A percentile compares a stretch with the other conserved stretches of the same genome.
Conservation (phyloP, 2,113 vertebrate genomes). For the Sorex araneus region DNA sequence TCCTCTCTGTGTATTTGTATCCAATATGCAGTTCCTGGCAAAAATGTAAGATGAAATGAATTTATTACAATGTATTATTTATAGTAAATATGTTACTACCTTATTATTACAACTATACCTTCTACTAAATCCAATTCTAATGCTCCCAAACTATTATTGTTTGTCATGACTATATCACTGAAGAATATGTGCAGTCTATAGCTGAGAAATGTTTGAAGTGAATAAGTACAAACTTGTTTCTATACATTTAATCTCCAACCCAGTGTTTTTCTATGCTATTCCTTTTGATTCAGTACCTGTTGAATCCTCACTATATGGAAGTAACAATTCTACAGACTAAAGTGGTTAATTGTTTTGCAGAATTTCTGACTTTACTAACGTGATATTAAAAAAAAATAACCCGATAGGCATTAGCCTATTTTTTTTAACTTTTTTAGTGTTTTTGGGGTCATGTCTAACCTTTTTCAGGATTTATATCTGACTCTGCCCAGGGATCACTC, state of each 20-base stretch:
- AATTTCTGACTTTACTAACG: neutral
- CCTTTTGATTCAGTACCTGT: neutral
- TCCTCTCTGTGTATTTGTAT: neutral
- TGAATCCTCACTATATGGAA: too few relatives aligned
- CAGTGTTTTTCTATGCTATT: neutral
- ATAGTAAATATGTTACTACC: slow-evolving; percentile 12
- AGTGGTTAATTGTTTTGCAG: neutral
- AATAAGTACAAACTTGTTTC: slow-evolving; percentile 26
- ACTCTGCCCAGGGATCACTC: too few relatives aligned
- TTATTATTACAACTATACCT: slow-evolving; percentile 19
- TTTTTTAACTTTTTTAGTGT: too few relatives aligned
- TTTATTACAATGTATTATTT: neutral
- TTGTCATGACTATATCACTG: neutral
- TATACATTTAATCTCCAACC: neutral
- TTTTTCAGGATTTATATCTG: too few relatives aligned
- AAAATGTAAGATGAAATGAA: neutral
- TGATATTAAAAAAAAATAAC: neutral
- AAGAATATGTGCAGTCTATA: neutral
- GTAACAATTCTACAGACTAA: neutral
- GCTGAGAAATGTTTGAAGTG: neutral
- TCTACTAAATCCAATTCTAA: neutral
- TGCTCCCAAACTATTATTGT: neutral
- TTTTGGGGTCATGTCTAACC: too few relatives aligned
- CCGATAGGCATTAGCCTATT: neutral
- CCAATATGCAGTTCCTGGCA: neutral